These are phyloP conservation scores for Scartelaos histophorus DNA, from an alignment of 2,113 vertebrate genomes.

Conservation along the genomic window DNA sequence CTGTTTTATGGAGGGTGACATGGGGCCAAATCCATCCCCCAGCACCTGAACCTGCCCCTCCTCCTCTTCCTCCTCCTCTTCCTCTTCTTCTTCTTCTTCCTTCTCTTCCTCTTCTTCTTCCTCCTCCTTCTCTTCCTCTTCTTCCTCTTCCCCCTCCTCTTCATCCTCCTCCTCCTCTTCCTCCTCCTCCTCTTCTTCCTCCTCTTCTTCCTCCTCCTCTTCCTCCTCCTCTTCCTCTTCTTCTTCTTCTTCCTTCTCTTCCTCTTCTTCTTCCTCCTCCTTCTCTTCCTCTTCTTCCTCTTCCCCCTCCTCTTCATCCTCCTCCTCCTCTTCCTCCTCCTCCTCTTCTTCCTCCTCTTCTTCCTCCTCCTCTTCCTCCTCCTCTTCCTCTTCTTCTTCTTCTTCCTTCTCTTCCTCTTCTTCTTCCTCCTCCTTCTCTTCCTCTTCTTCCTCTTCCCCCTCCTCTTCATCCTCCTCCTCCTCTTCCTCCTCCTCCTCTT, in stretches of 20 bases:
- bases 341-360: too few species aligned
- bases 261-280: slow-evolving; percentile 31
- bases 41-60: slow-evolving; percentile 44
- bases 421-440: too few species aligned
- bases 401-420: slow-evolving; percentile 17
- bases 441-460: slow-evolving; percentile 36
- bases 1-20: slow-evolving; percentile 69
- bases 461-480: slow-evolving; percentile 32
- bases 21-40: slow-evolving; percentile 67
- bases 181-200: too few species aligned
- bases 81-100: too few species aligned
- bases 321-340: slow-evolving; percentile 15
- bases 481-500: slow-evolving; percentile 21
- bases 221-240: background rate
- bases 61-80: slow-evolving; percentile 26
- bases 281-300: slow-evolving; percentile 22
- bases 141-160: slow-evolving; percentile 17
- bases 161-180: slow-evolving; percentile 17
- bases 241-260: too few species aligned
- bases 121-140: too few species aligned
- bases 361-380: slow-evolving; percentile 29
- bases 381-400: too few species aligned
- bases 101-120: slow-evolving; percentile 16
- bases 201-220: slow-evolving; percentile 32
- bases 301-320: too few species aligned